Conservation (phyloP, 2,888 invertebrate genomes). For the Caenorhabditis virilis region DNA sequence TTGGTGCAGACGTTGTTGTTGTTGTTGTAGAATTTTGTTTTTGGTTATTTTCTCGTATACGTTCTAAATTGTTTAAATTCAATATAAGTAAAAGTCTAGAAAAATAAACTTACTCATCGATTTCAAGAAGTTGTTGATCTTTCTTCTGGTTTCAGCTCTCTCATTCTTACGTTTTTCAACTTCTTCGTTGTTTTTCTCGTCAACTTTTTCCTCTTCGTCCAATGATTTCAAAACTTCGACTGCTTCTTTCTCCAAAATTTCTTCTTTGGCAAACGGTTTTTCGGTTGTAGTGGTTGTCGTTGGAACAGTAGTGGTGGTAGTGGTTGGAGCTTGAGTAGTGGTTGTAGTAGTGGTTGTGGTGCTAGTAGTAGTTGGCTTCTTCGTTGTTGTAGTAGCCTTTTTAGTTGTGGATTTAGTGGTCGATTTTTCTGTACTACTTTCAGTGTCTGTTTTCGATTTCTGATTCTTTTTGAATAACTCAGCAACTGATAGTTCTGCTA, state of each 20-base stretch:
- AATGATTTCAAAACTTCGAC: slow-evolving; percentile 33
- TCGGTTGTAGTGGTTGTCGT: slow-evolving; percentile 28
- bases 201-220: slow-evolving; percentile 29
- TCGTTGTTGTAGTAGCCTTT: slow-evolving; percentile 1
- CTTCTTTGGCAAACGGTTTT: slow-evolving; percentile 21
- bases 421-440: slow-evolving; percentile 3
- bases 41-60: slow-evolving; percentile 12
- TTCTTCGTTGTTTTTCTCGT: slow-evolving; percentile 29
- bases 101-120: slow-evolving; percentile 25
- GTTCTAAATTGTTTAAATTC: background rate
- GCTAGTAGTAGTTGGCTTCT: slow-evolving; percentile 10
- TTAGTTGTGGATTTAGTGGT: slow-evolving; percentile 6
- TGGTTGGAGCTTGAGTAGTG: slow-evolving; percentile 24
- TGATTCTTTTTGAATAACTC: slow-evolving; percentile 26
- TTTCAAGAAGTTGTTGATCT: slow-evolving; percentile 32
- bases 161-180: slow-evolving; percentile 33
- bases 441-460: slow-evolving; percentile 1
- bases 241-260: slow-evolving; percentile 23
- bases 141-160: slow-evolving; percentile 23
- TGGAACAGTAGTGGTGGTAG: slow-evolving; percentile 22
- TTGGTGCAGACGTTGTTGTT: slow-evolving; percentile 6
- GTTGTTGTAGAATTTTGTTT: slow-evolving; percentile 5
- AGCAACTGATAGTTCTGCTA: slow-evolving; percentile 30
- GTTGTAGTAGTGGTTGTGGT: slow-evolving; percentile 13
- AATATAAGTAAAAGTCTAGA: background rate